Conservation (phyloP, 2,888 invertebrate genomes). For the Caenorhabditis afra region DNA sequence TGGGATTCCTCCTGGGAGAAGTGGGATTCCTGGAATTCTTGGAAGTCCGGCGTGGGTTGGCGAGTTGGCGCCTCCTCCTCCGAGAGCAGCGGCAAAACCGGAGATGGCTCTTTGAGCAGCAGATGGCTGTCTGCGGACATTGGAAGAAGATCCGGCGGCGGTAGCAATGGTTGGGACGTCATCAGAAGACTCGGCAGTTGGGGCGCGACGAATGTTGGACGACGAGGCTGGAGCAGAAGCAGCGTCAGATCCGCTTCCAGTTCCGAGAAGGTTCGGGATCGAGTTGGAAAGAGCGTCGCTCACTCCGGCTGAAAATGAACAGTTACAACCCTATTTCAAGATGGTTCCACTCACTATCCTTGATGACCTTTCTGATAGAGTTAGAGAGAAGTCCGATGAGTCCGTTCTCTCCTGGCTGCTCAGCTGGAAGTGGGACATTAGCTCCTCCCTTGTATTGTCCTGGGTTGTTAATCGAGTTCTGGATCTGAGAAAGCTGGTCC, state of each 20-base stretch:
- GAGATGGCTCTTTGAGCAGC: constrained; percentile 82
- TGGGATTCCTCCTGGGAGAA: constrained; percentile 80
- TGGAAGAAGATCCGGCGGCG: constrained; percentile 55
- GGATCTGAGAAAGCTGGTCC: constrained; percentile 73
- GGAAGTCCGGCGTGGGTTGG: constrained; percentile 80
- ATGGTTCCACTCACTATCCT: constrained; percentile 74
- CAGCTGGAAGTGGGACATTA: constrained; percentile 76
- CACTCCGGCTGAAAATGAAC: constrained; percentile 74
- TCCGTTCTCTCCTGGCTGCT: constrained; percentile 80
- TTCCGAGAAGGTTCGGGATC: constrained; percentile 77
- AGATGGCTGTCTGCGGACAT: constrained; percentile 78
- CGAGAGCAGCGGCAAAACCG: constrained; percentile 87
- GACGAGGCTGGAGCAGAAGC: constrained; percentile 50
- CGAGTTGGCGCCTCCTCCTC: constrained; percentile 84
- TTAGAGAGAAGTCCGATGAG: constrained; percentile 79
- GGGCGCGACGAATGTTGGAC: constrained; percentile 57
- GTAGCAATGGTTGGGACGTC: constrained; percentile 61
- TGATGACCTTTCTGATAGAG: constrained; percentile 79
- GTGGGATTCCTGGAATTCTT: constrained; percentile 79
- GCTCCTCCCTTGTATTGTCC: constrained; percentile 74
- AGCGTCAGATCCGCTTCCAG: constrained; percentile 32
- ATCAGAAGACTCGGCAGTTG: constrained; percentile 53
- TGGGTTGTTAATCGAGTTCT: constrained; percentile 72
- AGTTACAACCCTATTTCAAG: not conserved
- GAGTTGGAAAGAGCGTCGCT: constrained; percentile 79